These are phyloP conservation scores for Clamator glandarius DNA, from an alignment of 2,797 vertebrate genomes.

Conservation along the genomic window DNA sequence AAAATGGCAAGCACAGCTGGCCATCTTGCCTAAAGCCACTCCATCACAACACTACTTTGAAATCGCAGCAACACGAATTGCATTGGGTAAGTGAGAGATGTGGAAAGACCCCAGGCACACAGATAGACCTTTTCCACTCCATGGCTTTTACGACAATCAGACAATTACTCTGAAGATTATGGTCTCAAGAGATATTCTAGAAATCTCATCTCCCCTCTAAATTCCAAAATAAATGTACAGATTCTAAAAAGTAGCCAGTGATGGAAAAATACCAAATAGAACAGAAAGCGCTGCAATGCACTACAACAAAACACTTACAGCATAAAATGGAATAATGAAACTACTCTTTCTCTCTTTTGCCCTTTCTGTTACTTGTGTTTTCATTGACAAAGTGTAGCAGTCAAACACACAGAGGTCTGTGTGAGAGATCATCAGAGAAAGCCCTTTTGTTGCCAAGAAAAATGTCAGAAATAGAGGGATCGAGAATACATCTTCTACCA, in stretches of 20 bases:
- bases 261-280: neutral
- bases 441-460: neutral
- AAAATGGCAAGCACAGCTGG: neutral
- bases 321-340: neutral
- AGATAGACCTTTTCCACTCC: neutral
- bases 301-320: neutral
- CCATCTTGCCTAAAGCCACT: neutral
- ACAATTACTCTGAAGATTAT: neutral
- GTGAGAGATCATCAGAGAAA: neutral
- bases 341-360: neutral
- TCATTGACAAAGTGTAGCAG: neutral
- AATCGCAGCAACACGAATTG: neutral
- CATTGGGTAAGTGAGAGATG: neutral
- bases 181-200: neutral
- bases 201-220: neutral
- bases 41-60: neutral
- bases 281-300: neutral
- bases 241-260: neutral
- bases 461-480: neutral
- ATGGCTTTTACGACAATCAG: neutral
- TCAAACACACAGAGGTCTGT: neutral
- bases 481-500: neutral
- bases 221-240: neutral
- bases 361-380: neutral
- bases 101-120: neutral